phyloP scores from a whole-genome alignment of 1,140 invertebrate species.

The Muscidifurax raptorellus region DNA sequence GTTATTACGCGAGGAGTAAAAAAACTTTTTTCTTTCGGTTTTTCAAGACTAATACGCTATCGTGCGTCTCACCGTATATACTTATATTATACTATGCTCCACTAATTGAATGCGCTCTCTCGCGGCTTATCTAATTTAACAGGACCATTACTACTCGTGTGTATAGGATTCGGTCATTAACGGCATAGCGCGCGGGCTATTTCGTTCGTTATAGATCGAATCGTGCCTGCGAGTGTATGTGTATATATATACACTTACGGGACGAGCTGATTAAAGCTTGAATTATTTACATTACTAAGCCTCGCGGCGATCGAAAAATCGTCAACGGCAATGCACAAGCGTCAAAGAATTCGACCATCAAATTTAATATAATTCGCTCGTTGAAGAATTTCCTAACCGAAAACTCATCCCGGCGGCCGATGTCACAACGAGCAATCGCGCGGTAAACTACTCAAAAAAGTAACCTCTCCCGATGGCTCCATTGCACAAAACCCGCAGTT shows the following conservation, averaged over 20 bases:
- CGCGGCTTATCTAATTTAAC: background rate
- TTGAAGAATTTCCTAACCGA: background rate
- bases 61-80: background rate
- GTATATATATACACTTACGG: too few species aligned
- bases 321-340: too few species aligned
- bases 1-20: constrained; percentile 6
- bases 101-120: constrained; percentile 17
- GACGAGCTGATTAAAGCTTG: too few species aligned
- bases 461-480: background rate
- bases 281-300: too few species aligned
- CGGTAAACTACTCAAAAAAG: background rate
- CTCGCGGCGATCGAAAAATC: too few species aligned
- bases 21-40: background rate
- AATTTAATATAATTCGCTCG: background rate
- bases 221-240: too few species aligned
- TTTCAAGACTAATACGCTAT: background rate
- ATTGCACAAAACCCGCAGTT: background rate
- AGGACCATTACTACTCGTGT: background rate
- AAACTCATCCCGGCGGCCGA: too few species aligned
- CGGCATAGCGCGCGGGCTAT: background rate
- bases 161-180: constrained; percentile 7
- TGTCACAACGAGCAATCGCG: background rate
- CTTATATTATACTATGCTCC: background rate
- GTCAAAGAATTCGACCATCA: too few species aligned
- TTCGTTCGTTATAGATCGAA: too few species aligned